phyloP scores from a whole-genome alignment of 1,140 invertebrate species.

The Hylyphantes graminicola region DNA sequence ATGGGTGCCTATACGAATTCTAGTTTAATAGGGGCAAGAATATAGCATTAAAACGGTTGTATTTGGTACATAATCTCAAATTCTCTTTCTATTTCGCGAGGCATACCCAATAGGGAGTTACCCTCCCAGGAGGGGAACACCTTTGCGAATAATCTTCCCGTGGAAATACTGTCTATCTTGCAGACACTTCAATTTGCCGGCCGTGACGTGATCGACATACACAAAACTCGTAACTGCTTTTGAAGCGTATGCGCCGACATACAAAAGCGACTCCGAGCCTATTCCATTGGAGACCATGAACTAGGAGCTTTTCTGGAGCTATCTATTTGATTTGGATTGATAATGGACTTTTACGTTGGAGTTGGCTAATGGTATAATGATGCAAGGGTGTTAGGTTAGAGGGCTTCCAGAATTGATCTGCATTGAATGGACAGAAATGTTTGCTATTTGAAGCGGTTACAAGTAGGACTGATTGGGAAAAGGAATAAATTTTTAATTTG shows the following conservation, averaged over 20 bases:
- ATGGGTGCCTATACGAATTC: too few relatives aligned
- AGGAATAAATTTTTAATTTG: too few relatives aligned
- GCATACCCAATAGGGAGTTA: constrained; percentile 26
- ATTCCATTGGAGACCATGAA: constrained; percentile 16
- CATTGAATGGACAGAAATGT: neutral
- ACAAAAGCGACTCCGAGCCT: constrained; percentile 28
- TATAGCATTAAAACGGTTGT: too few relatives aligned
- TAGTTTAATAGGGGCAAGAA: too few relatives aligned
- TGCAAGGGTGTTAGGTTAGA: neutral
- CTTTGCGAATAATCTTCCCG: constrained; percentile 38
- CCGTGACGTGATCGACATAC: constrained; percentile 29
- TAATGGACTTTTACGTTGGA: neutral
- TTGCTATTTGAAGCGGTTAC: neutral
- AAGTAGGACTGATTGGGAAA: too few relatives aligned
- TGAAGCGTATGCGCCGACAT: constrained; percentile 21
- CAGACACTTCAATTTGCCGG: constrained; percentile 40
- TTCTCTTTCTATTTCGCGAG: constrained; percentile 23
- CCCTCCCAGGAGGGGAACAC: constrained; percentile 22
- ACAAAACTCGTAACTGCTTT: constrained; percentile 33
- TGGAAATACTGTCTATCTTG: constrained; percentile 38
- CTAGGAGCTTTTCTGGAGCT: constrained; percentile 5
- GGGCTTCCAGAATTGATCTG: neutral
- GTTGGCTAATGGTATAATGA: neutral
- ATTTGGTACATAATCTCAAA: constrained; percentile 19
- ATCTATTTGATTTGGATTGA: constrained; percentile 18